phyloP scores from a whole-genome alignment of 2,113 vertebrate species.

The Felis chaus region DNA sequence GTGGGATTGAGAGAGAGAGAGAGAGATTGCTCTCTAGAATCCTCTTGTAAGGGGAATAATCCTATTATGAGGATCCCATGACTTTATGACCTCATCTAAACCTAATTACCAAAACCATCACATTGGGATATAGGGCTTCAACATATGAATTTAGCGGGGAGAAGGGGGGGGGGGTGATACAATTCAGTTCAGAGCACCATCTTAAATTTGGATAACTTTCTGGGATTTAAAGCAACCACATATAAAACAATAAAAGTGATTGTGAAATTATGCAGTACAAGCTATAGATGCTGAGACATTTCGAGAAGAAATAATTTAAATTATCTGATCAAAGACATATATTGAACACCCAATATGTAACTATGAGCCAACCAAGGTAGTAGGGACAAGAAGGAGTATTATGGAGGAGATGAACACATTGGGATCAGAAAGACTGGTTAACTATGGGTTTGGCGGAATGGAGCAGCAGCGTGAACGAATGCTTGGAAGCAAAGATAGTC shows the following conservation, averaged over 20 bases:
- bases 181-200: not conserved
- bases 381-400: fast-evolving
- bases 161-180: not conserved
- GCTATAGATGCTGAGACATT: not conserved
- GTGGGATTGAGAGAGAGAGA: not conserved
- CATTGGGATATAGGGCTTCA: not conserved
- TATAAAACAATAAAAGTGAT: not conserved
- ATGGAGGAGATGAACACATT: not conserved
- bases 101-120: not conserved
- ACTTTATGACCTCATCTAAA: not conserved
- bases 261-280: not conserved
- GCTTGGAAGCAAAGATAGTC: not conserved
- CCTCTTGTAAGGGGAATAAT: not conserved
- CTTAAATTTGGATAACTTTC: not conserved
- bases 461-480: not conserved
- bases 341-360: not conserved
- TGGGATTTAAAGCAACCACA: not conserved
- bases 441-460: not conserved
- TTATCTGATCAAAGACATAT: not conserved
- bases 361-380: not conserved
- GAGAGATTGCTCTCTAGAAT: not conserved
- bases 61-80: not conserved
- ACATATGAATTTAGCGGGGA: not conserved
- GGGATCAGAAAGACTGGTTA: not conserved
- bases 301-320: not conserved